phyloP scores from a whole-genome alignment of 2,797 vertebrate species.

The Sebastes wilsoni region DNA sequence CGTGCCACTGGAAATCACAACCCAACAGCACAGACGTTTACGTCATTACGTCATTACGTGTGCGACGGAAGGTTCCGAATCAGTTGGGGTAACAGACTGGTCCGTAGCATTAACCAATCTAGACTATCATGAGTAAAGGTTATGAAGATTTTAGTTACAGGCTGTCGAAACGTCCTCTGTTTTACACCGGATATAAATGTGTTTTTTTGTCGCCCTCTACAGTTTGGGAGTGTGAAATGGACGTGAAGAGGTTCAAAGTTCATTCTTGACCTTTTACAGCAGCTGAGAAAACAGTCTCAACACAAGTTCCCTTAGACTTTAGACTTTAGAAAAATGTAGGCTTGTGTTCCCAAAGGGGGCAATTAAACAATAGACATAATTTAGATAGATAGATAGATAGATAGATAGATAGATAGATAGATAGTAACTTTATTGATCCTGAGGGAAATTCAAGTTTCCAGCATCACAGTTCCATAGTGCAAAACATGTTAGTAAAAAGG shows the following conservation, averaged over 20 bases:
- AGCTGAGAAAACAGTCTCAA: neutral
- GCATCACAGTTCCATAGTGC: no score
- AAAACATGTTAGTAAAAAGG: no score
- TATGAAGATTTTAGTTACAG: neutral
- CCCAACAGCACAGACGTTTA: neutral
- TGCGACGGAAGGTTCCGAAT: neutral
- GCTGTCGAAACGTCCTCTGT: neutral
- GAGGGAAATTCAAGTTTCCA: no score
- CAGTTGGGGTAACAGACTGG: no score
- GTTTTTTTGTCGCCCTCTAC: slow-evolving; percentile 44
- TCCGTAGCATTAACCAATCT: neutral
- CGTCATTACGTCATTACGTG: neutral
- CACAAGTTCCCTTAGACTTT: neutral
- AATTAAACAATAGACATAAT: no score
- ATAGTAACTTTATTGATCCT: no score
- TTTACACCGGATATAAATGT: fast-evolving
- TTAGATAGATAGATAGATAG: no score
- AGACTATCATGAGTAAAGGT: neutral
- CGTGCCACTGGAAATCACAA: neutral
- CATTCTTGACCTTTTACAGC: neutral
- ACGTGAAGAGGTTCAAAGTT: neutral
- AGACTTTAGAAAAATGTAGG: neutral
- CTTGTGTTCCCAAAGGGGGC: neutral
- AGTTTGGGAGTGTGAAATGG: slow-evolving; percentile 7
- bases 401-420: no score